Evolutionary conservation across 2,113 vertebrate genomes (phyloP), one percentile per base, ranked within the genome.

Genomic region (Anhinga rufa): DNA sequence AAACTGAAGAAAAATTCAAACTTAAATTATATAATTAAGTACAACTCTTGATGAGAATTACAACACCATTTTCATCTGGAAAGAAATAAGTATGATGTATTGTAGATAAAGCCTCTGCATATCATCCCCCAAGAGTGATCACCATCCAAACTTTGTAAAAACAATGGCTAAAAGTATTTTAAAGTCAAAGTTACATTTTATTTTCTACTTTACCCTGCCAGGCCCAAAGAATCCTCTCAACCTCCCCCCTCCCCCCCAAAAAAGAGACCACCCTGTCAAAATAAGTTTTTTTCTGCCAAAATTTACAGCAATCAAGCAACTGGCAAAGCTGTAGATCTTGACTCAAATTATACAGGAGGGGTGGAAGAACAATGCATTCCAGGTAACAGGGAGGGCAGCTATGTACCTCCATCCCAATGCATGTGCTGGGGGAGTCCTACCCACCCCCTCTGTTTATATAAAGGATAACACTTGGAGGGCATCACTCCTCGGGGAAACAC

Each of bases 391-490:
- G 40, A 55, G 22, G 26, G 66, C 49, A 92, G 38, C 17, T 31
- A 17, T 1, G 22, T 17, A 32, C 17, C 8, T 0, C 25, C 31
- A 86, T 14, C 24, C 78, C 40, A 84, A 46, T 0, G 0, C 4
- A 2, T 1, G 29, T 11, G n/a, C 49, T 86, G 55, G 10, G 42
- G 6, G 7, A 86, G 7, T 51, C 46, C 34, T 36, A 38, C 31
- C 40, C 34, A 12, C 14, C 40, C 34, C 10, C 14, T 61, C 25
- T 75, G 28, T 60, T 64, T 54, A 81, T 29, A 31, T 3, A 25
- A 31, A 71, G 20, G 32, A 5, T 36, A 90, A 75, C 22, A 44
- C 52, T 74, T 58, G 70, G 40, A 77, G 31, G 46, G 64, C 68
- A 77, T 22, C 36, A 52, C 19, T 81, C 32, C 9, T 3, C n/a